Base-by-base conservation (phyloP, 2,113 vertebrate species). In the Salvelinus namaycush region DNA sequence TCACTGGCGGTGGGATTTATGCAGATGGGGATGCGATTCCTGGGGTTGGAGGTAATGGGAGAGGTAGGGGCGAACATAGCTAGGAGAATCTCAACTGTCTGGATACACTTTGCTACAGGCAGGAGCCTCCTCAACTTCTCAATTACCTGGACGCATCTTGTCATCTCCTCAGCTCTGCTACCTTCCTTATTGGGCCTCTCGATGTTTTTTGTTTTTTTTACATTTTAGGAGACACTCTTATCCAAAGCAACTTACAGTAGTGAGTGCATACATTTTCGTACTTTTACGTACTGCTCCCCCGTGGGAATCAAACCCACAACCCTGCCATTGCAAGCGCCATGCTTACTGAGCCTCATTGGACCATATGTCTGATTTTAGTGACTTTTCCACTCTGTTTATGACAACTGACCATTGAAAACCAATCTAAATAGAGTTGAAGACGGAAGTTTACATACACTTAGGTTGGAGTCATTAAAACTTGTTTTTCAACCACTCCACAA, bases 1-100 rank as follows among this genome's bases (percentile, higher is more conserved):
- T 98, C 95, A 95, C 94, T 89, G 89, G 87, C 90, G 91, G 89
- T 92, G 92, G 96, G 96, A 97, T 96, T 96, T 96, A 97, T 96
- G 95, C 93, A 91, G 90, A 93, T 91, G 90, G 91, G 91, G 93
- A 89, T 18, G 14, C 91, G 94, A 94, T 93, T 94, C 93, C 90
- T 93, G 89, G 86, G 90, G 94, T 95, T 94, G 94, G 93, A 94
- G 93, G 90, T 91, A 94, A 93, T 93, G 89, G 87, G 92, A 85
- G 90, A 93, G 91, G 91, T 73, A 67, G 78, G 74, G 14, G 29
- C 70, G 75, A 76, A 81, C 74, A 81, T 74, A 78, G 76, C 73
- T 79, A 62, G 27, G 57, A 76, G 78, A 66, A 54, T 60, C 77
- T 62, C 11, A 68, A 78, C 66, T 71, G 70, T 81, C 68, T 68